Conservation (phyloP, 1,140 invertebrate species). For the Eupeodes corollae region DNA sequence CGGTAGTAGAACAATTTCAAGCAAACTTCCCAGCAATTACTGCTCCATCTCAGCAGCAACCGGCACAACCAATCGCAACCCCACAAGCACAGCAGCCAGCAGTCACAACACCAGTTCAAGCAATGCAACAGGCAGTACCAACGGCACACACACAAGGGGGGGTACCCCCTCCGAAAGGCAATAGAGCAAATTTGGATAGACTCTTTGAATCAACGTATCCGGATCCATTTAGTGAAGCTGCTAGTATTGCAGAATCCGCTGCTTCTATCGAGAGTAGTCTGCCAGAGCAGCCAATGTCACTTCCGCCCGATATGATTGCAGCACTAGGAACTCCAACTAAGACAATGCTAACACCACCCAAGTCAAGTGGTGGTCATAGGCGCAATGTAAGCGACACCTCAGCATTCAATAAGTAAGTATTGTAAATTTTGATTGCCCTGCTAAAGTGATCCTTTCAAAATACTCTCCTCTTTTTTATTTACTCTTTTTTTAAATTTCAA, state of each 20-base stretch:
- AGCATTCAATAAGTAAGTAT: slow-evolving; percentile 66
- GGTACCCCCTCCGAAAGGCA: slow-evolving; percentile 5
- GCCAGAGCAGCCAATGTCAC: background rate
- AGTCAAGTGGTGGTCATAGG: slow-evolving; percentile 45
- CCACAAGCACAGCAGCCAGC: slow-evolving; percentile 14
- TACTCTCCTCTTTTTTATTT: no score
- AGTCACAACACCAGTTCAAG: slow-evolving; percentile 4
- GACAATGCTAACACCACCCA: slow-evolving; percentile 33
- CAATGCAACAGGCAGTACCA: slow-evolving; percentile 9
- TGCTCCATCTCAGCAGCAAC: slow-evolving; percentile 20
- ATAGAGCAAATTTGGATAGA: slow-evolving; percentile 19
- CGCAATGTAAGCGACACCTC: slow-evolving; percentile 80
- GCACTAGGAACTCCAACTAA: slow-evolving; percentile 34
- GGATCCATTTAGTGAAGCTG: slow-evolving; percentile 48
- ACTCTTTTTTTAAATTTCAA: background rate
- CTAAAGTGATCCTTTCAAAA: background rate
- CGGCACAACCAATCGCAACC: slow-evolving; percentile 3
- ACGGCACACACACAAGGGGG: slow-evolving; percentile 11
- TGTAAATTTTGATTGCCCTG: slow-evolving; percentile 6
- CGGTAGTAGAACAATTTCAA: slow-evolving; percentile 33
- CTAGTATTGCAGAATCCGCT: slow-evolving; percentile 2
- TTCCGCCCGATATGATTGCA: slow-evolving; percentile 4
- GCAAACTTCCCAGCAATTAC: slow-evolving; percentile 34
- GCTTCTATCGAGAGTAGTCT: no score
- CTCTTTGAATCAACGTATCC: slow-evolving; percentile 45